Base-by-base conservation (phyloP, 2,797 vertebrate genomes). In the Nannoperca australis region DNA sequence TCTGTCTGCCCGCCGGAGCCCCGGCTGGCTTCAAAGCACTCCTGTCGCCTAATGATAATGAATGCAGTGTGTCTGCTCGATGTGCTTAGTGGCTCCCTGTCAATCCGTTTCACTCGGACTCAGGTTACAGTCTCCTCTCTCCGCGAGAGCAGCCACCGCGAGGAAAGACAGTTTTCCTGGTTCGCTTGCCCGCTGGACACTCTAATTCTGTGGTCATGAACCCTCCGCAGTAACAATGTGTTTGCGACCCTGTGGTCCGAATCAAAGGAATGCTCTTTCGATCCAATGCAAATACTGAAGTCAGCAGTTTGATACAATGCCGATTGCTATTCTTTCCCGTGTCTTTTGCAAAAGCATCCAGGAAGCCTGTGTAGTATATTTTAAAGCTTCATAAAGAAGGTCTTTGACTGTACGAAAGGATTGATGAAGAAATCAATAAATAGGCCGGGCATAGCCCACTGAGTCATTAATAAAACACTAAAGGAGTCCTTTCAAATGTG, bases 401-500 rank as follows among this genome's bases (percentile, higher is more conserved):
- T 72, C 32, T 47, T 66, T 53, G 56, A 74, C 68, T 71, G 44
- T 53, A 72, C 81, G 73, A 88, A 64, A 71, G 56, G 65, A 82
- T 62, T 80, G 73, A 89, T 78, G 59, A 83, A 53, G 69, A 42
- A 65, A 85, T 92, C 76, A 79, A 92, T 91, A 90, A 71, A 83
- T 65, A 73, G 73, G 40, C 66, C 42, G 54, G 80, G 18, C 49
- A 34, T 18, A 32, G 70, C 84, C 78, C 11, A 36, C 82, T 72
- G 84, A 63, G 79, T 79, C 85, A 93, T 94, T 83, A 94, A 95
- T 94, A 95, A 94, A 93, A 90, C 89, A 94, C 93, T 81, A 94
- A 93, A 91, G 83, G 81, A 73, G 73, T 86, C 77, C 85, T 90
- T 90, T 93, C 81, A 89, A 70, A 92, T 80, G 80, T 81, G 84